These are phyloP conservation scores for Zygogramma bicolorata DNA, from an alignment of 2,888 invertebrate genomes.

Conservation along the genomic window DNA sequence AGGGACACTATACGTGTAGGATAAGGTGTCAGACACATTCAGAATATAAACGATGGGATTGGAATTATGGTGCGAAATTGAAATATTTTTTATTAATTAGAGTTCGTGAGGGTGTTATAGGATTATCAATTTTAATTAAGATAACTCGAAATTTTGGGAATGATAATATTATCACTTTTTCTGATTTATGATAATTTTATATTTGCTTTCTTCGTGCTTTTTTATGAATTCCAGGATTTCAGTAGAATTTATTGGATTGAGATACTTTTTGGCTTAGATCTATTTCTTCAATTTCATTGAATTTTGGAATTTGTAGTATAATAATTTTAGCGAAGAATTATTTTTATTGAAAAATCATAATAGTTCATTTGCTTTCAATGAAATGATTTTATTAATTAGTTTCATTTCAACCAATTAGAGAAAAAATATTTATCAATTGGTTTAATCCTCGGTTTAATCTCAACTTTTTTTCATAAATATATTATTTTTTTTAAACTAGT, in stretches of 20 bases:
- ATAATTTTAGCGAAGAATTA: slow-evolving; percentile 71
- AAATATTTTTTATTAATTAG: slow-evolving; percentile 74
- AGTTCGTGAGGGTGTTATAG: slow-evolving; percentile 76
- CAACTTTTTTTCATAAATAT: slow-evolving; percentile 72
- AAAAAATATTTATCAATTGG: too few relatives aligned
- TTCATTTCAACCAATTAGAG: too few relatives aligned
- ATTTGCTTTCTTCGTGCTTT: slow-evolving; percentile 68
- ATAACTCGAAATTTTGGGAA: slow-evolving; percentile 74
- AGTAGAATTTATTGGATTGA: slow-evolving; percentile 64
- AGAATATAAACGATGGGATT: too few relatives aligned
- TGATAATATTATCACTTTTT: slow-evolving; percentile 75
- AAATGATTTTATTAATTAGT: slow-evolving; percentile 70
- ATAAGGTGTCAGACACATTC: not conserved
- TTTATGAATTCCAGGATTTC: slow-evolving; percentile 64
- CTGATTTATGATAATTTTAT: slow-evolving; percentile 72
- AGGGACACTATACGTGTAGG: not conserved
- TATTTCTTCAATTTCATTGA: slow-evolving; percentile 71
- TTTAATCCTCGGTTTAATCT: too few relatives aligned
- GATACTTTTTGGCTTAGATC: slow-evolving; percentile 69
- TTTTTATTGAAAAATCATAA: slow-evolving; percentile 66
- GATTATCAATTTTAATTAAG: slow-evolving; percentile 73
- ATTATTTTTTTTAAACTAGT: slow-evolving; percentile 78
- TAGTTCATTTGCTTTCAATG: slow-evolving; percentile 69
- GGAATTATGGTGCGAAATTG: too few relatives aligned
- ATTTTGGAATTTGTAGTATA: slow-evolving; percentile 73